Percentiles rank a stretch among this genome's conserved stretches.
Conservation (phyloP, 2,113 vertebrate species). For the Perognathus longimembris region DNA sequence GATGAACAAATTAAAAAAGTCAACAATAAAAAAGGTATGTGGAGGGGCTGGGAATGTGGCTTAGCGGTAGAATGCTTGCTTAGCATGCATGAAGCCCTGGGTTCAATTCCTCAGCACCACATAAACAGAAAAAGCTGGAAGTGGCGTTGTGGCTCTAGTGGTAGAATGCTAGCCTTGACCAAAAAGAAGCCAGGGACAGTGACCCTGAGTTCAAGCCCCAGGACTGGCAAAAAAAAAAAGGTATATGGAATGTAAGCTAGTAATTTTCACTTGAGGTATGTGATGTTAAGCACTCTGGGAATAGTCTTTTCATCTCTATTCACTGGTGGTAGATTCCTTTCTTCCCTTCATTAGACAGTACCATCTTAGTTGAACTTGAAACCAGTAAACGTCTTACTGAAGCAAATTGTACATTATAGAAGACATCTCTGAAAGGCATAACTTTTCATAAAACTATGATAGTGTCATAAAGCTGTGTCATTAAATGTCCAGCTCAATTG, state of each 20-base stretch:
- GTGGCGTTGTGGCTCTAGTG: too few species aligned
- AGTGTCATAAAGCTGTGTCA: not conserved
- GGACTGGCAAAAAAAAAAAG: too few species aligned
- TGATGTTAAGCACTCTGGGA: not conserved
- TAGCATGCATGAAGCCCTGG: too few species aligned
- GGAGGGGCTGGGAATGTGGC: not conserved
- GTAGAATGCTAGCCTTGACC: too few species aligned
- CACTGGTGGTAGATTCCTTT: not conserved
- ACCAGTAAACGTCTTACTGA: not conserved
- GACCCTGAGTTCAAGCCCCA: too few species aligned
- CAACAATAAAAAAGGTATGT: slow-evolving; percentile 95
- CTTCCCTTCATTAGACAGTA: not conserved
- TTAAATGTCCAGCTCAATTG: slow-evolving; percentile 13
- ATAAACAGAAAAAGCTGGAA: too few species aligned
- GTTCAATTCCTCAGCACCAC: too few species aligned
- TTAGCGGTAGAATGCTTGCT: not conserved
- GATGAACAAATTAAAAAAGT: slow-evolving; percentile 99
- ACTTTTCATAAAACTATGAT: not conserved
- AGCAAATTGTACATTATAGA: not conserved
- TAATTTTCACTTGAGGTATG: too few species aligned
- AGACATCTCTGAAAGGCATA: not conserved
- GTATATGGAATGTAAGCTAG: too few species aligned
- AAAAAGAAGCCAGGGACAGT: too few species aligned
- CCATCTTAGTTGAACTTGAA: not conserved
- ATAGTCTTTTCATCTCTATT: not conserved